Evolutionary conservation across 2,797 vertebrate genomes (phyloP).

Genomic region (Aulostomus chinensis): DNA sequence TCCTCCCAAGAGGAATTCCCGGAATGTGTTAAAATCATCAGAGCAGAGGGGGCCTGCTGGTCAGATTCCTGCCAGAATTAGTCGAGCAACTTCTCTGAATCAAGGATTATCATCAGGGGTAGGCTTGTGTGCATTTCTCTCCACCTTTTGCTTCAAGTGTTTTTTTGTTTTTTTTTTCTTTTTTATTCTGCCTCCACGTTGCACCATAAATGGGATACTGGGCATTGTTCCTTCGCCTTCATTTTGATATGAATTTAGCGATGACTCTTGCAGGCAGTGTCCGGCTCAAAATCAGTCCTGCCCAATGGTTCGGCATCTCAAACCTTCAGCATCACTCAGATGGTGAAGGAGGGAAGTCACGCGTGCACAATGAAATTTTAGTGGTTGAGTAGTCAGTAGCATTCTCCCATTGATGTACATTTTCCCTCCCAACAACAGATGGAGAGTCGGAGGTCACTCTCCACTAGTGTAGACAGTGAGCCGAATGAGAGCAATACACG

Average conservation of each 20-base stretch:
- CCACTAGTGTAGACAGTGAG: slow-evolving; percentile 11
- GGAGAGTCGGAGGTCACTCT: slow-evolving; percentile 52
- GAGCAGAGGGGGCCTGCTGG: slow-evolving; percentile 14
- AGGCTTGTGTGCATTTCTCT: slow-evolving; percentile 42
- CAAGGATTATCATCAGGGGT: slow-evolving; percentile 69
- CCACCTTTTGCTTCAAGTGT: slow-evolving; percentile 24
- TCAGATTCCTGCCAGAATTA: slow-evolving; percentile 23
- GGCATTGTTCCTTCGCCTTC: not conserved
- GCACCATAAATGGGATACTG: not conserved
- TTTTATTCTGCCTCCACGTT: not conserved
- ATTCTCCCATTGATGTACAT: slow-evolving; percentile 5
- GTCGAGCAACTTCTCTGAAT: slow-evolving; percentile 42
- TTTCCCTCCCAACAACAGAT: slow-evolving; percentile 63
- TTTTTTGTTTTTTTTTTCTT: not conserved
- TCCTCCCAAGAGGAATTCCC: slow-evolving; percentile 50
- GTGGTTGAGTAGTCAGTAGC: not conserved
- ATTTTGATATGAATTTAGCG: not conserved
- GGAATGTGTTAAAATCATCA: slow-evolving; percentile 53
- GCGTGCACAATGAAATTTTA: not conserved
- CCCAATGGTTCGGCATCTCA: slow-evolving; percentile 23
- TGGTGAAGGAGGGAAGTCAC: slow-evolving; percentile 81
- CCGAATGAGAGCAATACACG: slow-evolving; percentile 34
- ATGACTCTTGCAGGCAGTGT: slow-evolving; percentile 38
- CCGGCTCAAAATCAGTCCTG: slow-evolving; percentile 25
- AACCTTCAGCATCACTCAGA: slow-evolving; percentile 78